These are phyloP conservation scores for Clarias magur DNA, from an alignment of 2,113 vertebrate genomes.

Conservation along the genomic window DNA sequence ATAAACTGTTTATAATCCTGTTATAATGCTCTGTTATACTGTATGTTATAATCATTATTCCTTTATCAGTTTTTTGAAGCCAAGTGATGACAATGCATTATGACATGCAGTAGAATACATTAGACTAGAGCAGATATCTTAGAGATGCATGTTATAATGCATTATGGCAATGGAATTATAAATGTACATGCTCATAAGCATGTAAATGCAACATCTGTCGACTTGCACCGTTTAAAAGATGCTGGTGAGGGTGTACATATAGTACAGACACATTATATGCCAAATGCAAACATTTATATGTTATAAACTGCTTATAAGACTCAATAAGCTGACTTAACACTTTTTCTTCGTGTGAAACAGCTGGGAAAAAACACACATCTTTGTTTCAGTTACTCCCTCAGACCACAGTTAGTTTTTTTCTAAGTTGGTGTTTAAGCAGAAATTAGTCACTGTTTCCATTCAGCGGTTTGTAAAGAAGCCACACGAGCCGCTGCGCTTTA, in stretches of 20 bases:
- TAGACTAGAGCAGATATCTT: not conserved
- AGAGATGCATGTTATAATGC: not conserved
- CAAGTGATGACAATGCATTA: not conserved
- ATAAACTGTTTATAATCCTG: not conserved
- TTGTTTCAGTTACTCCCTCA: not conserved
- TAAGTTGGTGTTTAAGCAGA: not conserved
- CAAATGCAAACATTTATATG: not conserved
- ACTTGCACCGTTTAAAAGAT: not conserved
- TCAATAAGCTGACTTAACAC: not conserved
- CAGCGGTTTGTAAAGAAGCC: slow-evolving; percentile 56
- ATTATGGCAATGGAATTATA: not conserved
- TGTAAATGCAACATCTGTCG: not conserved
- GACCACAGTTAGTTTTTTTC: not conserved
- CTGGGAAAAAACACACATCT: too few relatives aligned
- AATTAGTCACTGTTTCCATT: slow-evolving; percentile 50
- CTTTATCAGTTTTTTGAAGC: not conserved
- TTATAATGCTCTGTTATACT: not conserved
- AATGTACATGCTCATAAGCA: not conserved
- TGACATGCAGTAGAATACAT: not conserved
- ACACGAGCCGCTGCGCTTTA: slow-evolving; percentile 49
- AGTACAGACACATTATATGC: not conserved
- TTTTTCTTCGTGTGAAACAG: not conserved
- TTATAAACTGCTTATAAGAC: too few relatives aligned
- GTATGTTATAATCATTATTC: not conserved
- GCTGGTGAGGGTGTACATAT: too few relatives aligned